Evolutionary conservation across 2,797 vertebrate species (phyloP), one percentile per base, ranked within the genome.

Genomic region (Spinibarbus caldwelli): DNA sequence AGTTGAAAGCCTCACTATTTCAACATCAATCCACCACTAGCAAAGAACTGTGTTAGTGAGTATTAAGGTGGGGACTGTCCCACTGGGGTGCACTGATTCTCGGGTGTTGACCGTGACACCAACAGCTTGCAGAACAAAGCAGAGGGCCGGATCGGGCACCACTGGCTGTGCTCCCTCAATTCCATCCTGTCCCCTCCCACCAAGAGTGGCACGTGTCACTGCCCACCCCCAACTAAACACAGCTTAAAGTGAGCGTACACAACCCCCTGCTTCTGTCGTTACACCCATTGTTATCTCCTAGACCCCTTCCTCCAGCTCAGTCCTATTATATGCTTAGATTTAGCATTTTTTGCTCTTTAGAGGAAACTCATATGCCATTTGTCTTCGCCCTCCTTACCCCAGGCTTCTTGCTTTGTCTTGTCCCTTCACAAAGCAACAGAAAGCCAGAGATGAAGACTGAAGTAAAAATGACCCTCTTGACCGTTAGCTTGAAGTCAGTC

Each of bases 301-400:
- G 73, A 87, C 79, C 78, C 83, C 86, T 78, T 86, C 80, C 79
- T 88, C 87, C 88, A 82, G 59, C 86, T 80, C 78, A 79, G 72
- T 86, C 91, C 86, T 91, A 91, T 91, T 91, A 90, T 90, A 92
- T 90, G 91, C 91, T 89, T 88, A 93, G 90, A 92, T 90, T 90
- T 90, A 70, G 86, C 84, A 82, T 88, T 87, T 87, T 87, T 86
- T 21, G 76, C 45, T 84, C 87, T 84, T 85, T 77, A 78, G 88
- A 87, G 86, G 79, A 85, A 85, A 90, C 88, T 76, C 29, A n/a
- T 68, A 76, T 72, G 83, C 81, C 89, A 87, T 91, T 92, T 91
- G 90, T 90, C 87, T 87, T 87, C 67, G 54, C 29, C 70, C 36
- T 82, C 26, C 21, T 54, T 21, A 68, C 11, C 29, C 75, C 17